Percentiles rank a stretch among this genome's conserved stretches.
These are phyloP conservation scores for Anarrhichthys ocellatus DNA, from an alignment of 2,113 vertebrate genomes.

Conservation along the genomic window DNA sequence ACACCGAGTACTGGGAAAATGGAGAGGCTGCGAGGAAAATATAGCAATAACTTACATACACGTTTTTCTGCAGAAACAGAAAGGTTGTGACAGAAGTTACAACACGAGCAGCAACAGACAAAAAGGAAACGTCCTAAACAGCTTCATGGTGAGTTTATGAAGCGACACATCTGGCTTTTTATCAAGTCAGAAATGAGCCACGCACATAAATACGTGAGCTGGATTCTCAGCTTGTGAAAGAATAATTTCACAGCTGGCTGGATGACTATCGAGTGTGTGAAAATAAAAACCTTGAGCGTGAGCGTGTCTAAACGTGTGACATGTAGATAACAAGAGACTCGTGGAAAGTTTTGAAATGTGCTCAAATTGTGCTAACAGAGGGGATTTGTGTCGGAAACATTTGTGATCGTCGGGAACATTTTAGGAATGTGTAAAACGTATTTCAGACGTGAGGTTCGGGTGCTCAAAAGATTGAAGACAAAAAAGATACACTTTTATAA, in stretches of 20 bases:
- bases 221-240: not conserved
- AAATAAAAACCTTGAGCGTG: slow-evolving; percentile 3
- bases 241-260: not conserved
- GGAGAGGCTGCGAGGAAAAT: not conserved
- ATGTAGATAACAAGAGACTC: not conserved
- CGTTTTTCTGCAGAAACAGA: not conserved
- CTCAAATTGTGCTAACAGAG: not conserved
- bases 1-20: not conserved
- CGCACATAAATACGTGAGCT: not conserved
- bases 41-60: not conserved
- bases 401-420: not conserved
- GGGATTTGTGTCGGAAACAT: not conserved
- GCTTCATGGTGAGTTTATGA: not conserved
- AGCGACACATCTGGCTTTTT: slow-evolving; percentile 5
- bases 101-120: slow-evolving; percentile 8
- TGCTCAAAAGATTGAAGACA: not conserved
- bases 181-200: not conserved
- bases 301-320: slow-evolving; percentile 3
- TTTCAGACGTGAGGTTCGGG: not conserved
- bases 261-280: not conserved
- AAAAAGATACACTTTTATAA: not conserved
- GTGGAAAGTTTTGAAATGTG: not conserved
- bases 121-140: slow-evolving; percentile 38
- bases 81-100: slow-evolving; percentile 28
- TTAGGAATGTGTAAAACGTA: not conserved